Conservation (phyloP, 2,113 vertebrate genomes). For the Lophotis ruficrista region DNA sequence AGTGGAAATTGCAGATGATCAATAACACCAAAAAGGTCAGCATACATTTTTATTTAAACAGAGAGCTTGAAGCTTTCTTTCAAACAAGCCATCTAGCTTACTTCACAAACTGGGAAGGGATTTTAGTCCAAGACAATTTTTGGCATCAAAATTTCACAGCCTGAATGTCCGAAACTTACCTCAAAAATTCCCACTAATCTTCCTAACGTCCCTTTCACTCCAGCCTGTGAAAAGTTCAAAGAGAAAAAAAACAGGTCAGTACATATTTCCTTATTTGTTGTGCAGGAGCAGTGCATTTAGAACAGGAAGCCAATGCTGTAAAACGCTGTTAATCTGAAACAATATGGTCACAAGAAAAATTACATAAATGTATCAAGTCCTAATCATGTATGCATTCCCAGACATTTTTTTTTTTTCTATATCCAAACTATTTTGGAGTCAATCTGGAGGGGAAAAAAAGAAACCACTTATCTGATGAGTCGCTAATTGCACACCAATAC, state of each 20-base stretch:
- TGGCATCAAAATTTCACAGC: neutral
- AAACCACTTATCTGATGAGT: neutral
- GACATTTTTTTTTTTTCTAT: neutral
- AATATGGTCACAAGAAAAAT: neutral
- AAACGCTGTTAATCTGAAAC: neutral
- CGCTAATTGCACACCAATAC: neutral
- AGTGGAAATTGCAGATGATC: neutral
- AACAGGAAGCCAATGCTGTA: neutral
- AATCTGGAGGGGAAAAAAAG: neutral
- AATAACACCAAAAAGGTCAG: neutral
- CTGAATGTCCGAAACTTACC: slow-evolving; percentile 75
- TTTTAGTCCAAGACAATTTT: neutral
- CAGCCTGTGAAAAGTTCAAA: slow-evolving; percentile 81
- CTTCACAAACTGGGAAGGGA: neutral
- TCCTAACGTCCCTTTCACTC: slow-evolving; percentile 97
- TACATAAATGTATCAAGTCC: neutral
- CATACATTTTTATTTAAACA: rapidly evolving
- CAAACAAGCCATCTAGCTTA: neutral
- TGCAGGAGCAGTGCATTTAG: neutral
- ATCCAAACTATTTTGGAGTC: neutral
- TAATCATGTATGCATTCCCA: neutral
- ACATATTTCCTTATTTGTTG: neutral
- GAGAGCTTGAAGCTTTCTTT: neutral
- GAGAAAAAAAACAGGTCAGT: slow-evolving; percentile 3
- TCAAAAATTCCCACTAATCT: slow-evolving; percentile 97